phyloP scores from a whole-genome alignment of 1,140 invertebrate genomes.

The Drosophila nikananu region DNA sequence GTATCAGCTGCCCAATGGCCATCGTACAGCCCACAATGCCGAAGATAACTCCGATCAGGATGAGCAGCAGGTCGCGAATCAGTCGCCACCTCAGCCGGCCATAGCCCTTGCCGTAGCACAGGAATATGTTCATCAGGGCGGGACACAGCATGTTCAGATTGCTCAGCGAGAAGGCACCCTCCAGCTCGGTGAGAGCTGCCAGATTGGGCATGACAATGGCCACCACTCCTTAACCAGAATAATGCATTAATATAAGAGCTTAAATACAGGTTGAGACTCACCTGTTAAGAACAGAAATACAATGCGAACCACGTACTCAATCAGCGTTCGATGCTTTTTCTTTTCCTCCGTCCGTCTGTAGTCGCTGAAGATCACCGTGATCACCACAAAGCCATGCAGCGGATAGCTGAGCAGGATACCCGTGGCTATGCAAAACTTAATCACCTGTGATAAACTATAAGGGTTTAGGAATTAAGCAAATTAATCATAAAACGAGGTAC shows the following conservation, averaged over 20 bases:
- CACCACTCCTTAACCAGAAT: slow-evolving; percentile 39
- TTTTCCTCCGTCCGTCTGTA: neutral
- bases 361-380: slow-evolving; percentile 63
- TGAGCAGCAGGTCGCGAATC: slow-evolving; percentile 53
- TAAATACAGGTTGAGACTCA: neutral
- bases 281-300: slow-evolving; percentile 53
- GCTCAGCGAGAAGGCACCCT: slow-evolving; percentile 65
- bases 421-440: slow-evolving; percentile 51
- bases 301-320: slow-evolving; percentile 47
- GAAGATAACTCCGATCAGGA: slow-evolving; percentile 55
- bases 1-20: slow-evolving; percentile 53
- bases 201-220: slow-evolving; percentile 61
- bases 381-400: slow-evolving; percentile 60
- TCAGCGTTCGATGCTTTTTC: neutral
- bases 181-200: slow-evolving; percentile 66
- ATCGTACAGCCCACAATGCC: slow-evolving; percentile 58
- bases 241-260: too few species aligned
- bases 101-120: slow-evolving; percentile 55
- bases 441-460: slow-evolving; percentile 53
- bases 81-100: slow-evolving; percentile 58
- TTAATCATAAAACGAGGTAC: neutral
- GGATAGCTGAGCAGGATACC: slow-evolving; percentile 70
- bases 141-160: slow-evolving; percentile 69
- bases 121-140: slow-evolving; percentile 59
- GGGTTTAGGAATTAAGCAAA: neutral